phyloP scores from a whole-genome alignment of 2,113 vertebrate species.

The Platichthys flesus region DNA sequence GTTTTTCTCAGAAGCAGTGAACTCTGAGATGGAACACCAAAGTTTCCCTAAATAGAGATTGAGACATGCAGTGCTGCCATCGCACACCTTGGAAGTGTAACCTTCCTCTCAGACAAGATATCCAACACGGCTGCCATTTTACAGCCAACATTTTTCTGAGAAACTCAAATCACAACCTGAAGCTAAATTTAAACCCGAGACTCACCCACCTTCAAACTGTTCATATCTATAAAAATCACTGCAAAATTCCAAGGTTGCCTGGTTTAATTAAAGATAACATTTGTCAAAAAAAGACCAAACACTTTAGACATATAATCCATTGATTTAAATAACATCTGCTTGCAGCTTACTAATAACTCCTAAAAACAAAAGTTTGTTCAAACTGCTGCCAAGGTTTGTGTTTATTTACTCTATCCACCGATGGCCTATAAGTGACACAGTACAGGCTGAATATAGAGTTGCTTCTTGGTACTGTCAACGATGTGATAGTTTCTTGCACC shows the following conservation, averaged over 20 bases:
- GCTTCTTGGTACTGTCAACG: conserved; percentile 78
- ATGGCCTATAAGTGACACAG: conserved; percentile 32
- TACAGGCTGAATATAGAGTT: conserved; percentile 66
- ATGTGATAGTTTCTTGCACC: conserved; percentile 56
- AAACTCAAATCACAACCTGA: conserved; percentile 67
- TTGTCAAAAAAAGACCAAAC: background rate
- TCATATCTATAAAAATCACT: conserved; percentile 26
- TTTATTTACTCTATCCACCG: conserved; percentile 61
- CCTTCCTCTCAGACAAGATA: conserved; percentile 77
- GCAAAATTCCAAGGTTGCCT: background rate
- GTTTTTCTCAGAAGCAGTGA: conserved; percentile 75
- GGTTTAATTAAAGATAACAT: background rate
- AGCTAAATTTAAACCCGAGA: conserved; percentile 64
- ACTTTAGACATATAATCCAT: background rate
- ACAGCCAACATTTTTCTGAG: conserved; percentile 71
- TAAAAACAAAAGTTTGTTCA: conserved; percentile 1
- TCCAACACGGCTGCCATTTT: conserved; percentile 67
- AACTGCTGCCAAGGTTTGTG: conserved; percentile 15
- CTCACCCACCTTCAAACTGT: background rate
- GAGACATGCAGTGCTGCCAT: conserved; percentile 65
- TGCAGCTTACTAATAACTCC: background rate
- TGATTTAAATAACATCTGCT: background rate
- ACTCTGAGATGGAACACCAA: conserved; percentile 70
- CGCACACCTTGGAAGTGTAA: conserved; percentile 68
- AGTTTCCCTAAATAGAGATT: conserved; percentile 75